Percentiles rank a stretch among this genome's conserved stretches.
phyloP scores from a whole-genome alignment of 2,113 vertebrate species.

The Pantherophis guttatus region DNA sequence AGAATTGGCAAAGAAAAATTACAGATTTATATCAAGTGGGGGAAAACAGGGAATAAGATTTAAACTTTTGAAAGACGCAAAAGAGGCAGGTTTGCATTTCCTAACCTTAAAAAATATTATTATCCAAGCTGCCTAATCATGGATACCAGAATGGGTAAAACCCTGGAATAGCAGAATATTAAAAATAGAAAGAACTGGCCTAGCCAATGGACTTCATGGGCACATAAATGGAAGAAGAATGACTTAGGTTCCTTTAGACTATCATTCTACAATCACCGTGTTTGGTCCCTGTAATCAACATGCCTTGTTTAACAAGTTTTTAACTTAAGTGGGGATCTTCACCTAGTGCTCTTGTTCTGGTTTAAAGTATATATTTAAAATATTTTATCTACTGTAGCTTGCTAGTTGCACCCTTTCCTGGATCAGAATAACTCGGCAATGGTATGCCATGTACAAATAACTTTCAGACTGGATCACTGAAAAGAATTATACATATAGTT shows the following conservation, averaged over 20 bases:
- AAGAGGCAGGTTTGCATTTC: not conserved
- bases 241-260: not conserved
- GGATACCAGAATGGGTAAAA: not conserved
- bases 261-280: not conserved
- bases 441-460: not conserved
- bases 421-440: not conserved
- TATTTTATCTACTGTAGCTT: not conserved
- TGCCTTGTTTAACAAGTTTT: not conserved
- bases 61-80: not conserved
- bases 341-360: not conserved
- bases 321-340: not conserved
- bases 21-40: not conserved
- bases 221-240: not conserved
- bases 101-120: not conserved
- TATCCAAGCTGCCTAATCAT: not conserved
- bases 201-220: not conserved
- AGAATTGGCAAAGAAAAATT: not conserved
- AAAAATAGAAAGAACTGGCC: not conserved
- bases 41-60: not conserved
- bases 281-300: not conserved
- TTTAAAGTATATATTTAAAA: not conserved
- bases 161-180: not conserved
- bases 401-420: not conserved
- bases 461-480: not conserved
- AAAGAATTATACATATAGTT: not conserved